Evolutionary conservation across 2,113 vertebrate species (phyloP).

Genomic region (Xenus cinereus): DNA sequence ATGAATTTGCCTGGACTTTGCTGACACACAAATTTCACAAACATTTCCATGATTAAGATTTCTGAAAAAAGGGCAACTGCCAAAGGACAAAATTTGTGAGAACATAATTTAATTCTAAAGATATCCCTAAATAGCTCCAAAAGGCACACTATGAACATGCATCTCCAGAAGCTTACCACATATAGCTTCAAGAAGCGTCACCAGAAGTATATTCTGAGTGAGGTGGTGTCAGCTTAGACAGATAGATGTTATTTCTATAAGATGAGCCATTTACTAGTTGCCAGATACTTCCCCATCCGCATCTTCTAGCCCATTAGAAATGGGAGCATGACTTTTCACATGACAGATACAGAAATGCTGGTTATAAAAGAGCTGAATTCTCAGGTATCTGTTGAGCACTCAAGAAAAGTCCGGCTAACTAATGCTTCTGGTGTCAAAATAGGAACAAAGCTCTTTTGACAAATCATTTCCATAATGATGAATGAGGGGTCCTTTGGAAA

Average conservation of each 20-base stretch:
- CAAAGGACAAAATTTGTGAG: background rate
- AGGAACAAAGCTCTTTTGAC: background rate
- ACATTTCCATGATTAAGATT: background rate
- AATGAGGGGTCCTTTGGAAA: background rate
- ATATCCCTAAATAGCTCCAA: background rate
- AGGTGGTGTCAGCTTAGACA: slow-evolving; percentile 2
- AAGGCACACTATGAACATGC: background rate
- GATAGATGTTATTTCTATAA: background rate
- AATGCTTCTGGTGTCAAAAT: background rate
- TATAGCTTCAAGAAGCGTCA: background rate
- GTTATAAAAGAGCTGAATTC: background rate
- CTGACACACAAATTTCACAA: background rate
- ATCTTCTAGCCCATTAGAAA: background rate
- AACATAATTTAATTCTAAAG: background rate
- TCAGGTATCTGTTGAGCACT: background rate
- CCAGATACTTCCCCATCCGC: background rate
- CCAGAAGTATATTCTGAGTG: background rate
- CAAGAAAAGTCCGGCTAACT: background rate
- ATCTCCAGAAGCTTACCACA: background rate
- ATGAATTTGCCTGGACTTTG: background rate
- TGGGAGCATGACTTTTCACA: background rate
- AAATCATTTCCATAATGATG: background rate
- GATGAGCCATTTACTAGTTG: slow-evolving; percentile 25
- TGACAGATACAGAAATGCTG: background rate
- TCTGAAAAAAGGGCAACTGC: background rate